A percentile compares a stretch with the other conserved stretches of the same genome.
These are phyloP conservation scores for Chlorops oryzae DNA, from an alignment of 1,140 invertebrate species.

Conservation along the genomic window DNA sequence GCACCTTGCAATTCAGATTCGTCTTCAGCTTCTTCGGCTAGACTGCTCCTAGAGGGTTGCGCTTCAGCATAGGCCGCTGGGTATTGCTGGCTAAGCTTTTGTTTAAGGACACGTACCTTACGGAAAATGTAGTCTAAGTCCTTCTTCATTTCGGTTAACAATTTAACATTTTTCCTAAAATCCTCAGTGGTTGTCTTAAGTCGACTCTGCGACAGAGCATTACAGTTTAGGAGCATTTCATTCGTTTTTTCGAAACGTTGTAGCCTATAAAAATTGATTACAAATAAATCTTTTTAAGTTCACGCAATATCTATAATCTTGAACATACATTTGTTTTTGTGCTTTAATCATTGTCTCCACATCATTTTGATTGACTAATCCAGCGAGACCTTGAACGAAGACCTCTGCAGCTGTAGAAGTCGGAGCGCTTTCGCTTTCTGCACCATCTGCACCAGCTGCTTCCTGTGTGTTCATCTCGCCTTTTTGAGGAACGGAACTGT, in stretches of 20 bases:
- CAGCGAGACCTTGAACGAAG: slow-evolving; percentile 82
- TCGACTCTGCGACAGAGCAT: slow-evolving; percentile 74
- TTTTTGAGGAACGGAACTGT: no score
- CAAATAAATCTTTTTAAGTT: no score
- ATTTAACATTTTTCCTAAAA: slow-evolving; percentile 82
- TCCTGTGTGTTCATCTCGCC: no score
- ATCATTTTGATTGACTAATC: slow-evolving; percentile 85
- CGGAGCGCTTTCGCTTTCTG: no score
- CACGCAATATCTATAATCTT: not conserved
- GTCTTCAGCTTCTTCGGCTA: slow-evolving; percentile 57
- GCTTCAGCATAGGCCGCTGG: slow-evolving; percentile 73
- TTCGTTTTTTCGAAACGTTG: slow-evolving; percentile 95
- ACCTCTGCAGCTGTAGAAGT: slow-evolving; percentile 79
- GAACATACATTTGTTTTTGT: slow-evolving; percentile 86
- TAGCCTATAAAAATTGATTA: slow-evolving; percentile 57
- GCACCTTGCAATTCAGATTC: slow-evolving; percentile 44
- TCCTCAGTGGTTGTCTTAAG: slow-evolving; percentile 74
- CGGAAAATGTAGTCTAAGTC: slow-evolving; percentile 65
- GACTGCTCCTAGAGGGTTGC: slow-evolving; percentile 50
- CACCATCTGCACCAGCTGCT: no score
- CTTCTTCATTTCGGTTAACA: slow-evolving; percentile 67
- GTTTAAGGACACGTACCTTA: slow-evolving; percentile 69
- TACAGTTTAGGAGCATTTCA: slow-evolving; percentile 94
- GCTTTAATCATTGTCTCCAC: slow-evolving; percentile 84
- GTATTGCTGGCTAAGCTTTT: slow-evolving; percentile 76